These are phyloP conservation scores for Sussaba pulchella DNA, from an alignment of 2,888 invertebrate genomes.

Conservation along the genomic window DNA sequence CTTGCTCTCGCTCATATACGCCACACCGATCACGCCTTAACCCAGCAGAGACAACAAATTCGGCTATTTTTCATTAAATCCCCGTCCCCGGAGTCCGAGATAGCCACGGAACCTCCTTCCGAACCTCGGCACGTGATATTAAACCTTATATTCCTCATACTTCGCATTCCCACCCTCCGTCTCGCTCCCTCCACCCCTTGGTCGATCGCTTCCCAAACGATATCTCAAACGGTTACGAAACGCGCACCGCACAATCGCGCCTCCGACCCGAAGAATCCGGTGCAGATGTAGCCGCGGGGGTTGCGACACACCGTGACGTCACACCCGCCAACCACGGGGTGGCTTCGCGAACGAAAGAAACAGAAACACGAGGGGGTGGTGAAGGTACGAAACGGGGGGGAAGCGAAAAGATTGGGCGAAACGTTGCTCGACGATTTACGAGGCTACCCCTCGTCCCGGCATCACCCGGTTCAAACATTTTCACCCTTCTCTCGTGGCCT, in stretches of 20 bases:
- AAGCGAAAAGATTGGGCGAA: slow-evolving; percentile 32
- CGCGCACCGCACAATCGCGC: slow-evolving; percentile 17
- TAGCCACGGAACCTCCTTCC: slow-evolving; percentile 39
- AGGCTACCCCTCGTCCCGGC: slow-evolving; percentile 6
- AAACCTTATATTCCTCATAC: slow-evolving; percentile 76
- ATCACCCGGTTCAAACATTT: slow-evolving; percentile 36
- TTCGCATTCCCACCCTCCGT: slow-evolving; percentile 63
- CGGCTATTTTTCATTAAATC: slow-evolving; percentile 82
- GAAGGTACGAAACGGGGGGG: neutral
- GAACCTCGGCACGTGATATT: slow-evolving; percentile 76
- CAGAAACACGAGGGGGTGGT: slow-evolving; percentile 13
- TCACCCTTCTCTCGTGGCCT: neutral
- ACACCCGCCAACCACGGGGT: neutral
- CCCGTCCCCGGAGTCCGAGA: slow-evolving; percentile 74
- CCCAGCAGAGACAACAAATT: slow-evolving; percentile 77
- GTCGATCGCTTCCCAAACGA: neutral
- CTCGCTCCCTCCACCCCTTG: slow-evolving; percentile 28
- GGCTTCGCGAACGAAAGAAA: slow-evolving; percentile 27
- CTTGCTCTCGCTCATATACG: too few relatives aligned
- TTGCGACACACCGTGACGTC: slow-evolving; percentile 40
- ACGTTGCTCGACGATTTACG: slow-evolving; percentile 48
- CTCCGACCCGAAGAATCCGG: slow-evolving; percentile 24
- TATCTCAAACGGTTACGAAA: slow-evolving; percentile 12
- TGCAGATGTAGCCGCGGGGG: slow-evolving; percentile 55
- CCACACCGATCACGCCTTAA: neutral